phyloP scores from a whole-genome alignment of 2,888 invertebrate genomes.

The Brenthis hecate region DNA sequence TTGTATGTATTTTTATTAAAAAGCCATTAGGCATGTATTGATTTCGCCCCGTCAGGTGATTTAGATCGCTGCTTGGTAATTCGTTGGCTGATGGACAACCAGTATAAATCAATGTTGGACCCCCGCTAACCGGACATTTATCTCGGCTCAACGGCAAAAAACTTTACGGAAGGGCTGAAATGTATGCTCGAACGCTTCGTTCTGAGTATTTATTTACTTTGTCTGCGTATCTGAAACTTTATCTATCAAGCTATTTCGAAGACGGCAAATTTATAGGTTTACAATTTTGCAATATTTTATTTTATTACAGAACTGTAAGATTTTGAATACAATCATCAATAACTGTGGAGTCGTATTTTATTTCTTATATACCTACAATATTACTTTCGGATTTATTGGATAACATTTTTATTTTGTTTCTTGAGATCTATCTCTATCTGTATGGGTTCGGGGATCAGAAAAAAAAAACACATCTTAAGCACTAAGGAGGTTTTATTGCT shows the following conservation, averaged over 20 bases:
- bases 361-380: not conserved
- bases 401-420: too few relatives aligned
- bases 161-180: slow-evolving; percentile 57
- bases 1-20: slow-evolving; percentile 47
- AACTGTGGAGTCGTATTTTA: not conserved
- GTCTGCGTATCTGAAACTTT: slow-evolving; percentile 24
- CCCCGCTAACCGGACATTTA: slow-evolving; percentile 80
- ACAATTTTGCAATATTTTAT: slow-evolving; percentile 9
- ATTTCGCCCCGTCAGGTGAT: slow-evolving; percentile 68
- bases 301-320: slow-evolving; percentile 7
- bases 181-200: slow-evolving; percentile 41
- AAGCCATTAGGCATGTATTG: slow-evolving; percentile 63
- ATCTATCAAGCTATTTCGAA: slow-evolving; percentile 15
- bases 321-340: not conserved
- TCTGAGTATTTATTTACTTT: slow-evolving; percentile 35
- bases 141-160: slow-evolving; percentile 68
- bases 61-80: slow-evolving; percentile 77
- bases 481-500: too few relatives aligned
- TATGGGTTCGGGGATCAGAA: too few relatives aligned
- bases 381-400: too few relatives aligned
- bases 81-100: slow-evolving; percentile 76
- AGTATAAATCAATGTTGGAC: slow-evolving; percentile 79
- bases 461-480: too few relatives aligned
- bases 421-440: too few relatives aligned
- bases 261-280: not conserved